phyloP scores from a whole-genome alignment of 2,797 vertebrate species.

The Oreochromis mossambicus region DNA sequence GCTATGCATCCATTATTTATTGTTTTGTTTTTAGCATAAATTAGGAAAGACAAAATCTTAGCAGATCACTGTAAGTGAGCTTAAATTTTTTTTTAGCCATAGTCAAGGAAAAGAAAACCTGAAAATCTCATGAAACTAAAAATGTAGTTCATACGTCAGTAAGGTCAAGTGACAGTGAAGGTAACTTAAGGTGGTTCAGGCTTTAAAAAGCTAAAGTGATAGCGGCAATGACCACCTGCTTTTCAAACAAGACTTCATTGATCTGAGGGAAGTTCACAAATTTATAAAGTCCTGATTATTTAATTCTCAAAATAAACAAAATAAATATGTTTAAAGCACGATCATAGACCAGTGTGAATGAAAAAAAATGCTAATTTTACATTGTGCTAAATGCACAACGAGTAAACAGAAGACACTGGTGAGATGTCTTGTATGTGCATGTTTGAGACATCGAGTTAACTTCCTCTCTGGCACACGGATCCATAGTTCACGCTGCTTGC shows the following conservation, averaged over 20 bases:
- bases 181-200: neutral
- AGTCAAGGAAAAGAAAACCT: neutral
- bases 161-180: neutral
- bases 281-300: neutral
- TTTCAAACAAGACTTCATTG: neutral
- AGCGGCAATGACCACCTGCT: neutral
- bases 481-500: conserved; percentile 70
- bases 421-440: conserved; percentile 45
- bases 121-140: neutral
- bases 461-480: conserved; percentile 72
- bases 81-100: neutral
- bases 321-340: neutral
- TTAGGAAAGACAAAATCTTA: neutral
- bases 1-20: neutral
- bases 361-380: neutral
- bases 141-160: neutral
- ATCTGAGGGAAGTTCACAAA: neutral
- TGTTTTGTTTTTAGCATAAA: neutral
- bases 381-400: neutral
- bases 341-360: neutral
- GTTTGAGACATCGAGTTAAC: conserved; percentile 65
- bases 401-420: conserved; percentile 35
- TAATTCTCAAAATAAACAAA: neutral
- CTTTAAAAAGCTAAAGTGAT: neutral
- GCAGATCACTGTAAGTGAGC: neutral